These are phyloP conservation scores for Macrosiphum euphorbiae DNA, from an alignment of 2,888 invertebrate genomes.

Conservation along the genomic window DNA sequence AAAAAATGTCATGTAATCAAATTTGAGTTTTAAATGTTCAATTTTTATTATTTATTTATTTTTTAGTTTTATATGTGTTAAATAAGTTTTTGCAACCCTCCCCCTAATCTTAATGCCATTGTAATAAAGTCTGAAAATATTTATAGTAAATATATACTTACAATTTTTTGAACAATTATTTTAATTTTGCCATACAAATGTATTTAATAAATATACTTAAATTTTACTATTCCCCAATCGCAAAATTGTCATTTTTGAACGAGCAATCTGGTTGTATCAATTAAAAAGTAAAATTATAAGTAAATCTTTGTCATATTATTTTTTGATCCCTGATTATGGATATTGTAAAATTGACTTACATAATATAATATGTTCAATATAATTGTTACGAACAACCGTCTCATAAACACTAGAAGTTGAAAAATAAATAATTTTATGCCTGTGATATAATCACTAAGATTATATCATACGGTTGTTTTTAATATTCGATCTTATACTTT, in stretches of 20 bases:
- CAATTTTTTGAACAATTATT: conserved; percentile 10
- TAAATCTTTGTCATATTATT: background rate
- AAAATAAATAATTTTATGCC: background rate
- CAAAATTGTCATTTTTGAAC: background rate
- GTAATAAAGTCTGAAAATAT: conserved; percentile 53
- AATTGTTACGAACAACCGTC: background rate
- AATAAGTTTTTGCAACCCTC: conserved; percentile 40
- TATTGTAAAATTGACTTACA: background rate
- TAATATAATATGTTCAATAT: background rate
- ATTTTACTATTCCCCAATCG: background rate
- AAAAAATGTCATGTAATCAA: background rate
- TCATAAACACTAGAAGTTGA: conserved; percentile 9
- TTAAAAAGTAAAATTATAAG: background rate
- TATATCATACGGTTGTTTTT: background rate
- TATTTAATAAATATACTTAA: conserved; percentile 19
- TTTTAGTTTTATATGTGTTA: background rate
- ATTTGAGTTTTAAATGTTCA: background rate
- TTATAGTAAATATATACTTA: conserved; percentile 20
- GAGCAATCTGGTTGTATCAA: background rate
- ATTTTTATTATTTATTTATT: background rate
- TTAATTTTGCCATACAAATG: conserved; percentile 4
- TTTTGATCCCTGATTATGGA: background rate
- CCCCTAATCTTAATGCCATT: conserved; percentile 53
- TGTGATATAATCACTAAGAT: background rate
- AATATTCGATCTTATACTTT: conserved; percentile 9